Conservation (phyloP, 2,888 invertebrate species). For the Pardosa pseudoannulata region DNA sequence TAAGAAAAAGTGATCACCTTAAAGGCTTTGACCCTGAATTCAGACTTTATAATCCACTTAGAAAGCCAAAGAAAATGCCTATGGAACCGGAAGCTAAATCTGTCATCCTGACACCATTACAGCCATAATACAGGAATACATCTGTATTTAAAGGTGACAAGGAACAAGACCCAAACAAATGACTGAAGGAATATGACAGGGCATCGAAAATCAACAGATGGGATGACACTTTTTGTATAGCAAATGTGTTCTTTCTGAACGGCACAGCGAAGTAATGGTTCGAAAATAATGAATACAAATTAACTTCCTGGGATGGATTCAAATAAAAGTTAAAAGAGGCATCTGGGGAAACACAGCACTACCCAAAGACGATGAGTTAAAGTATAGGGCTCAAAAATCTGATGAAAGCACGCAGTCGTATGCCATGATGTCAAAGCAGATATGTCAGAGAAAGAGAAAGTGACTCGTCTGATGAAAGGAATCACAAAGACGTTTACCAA, state of each 20-base stretch:
- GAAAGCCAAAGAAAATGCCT: no score
- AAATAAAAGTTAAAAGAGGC: neutral
- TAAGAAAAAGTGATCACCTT: no score
- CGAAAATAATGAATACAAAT: neutral
- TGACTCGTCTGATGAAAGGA: neutral
- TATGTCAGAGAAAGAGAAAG: neutral
- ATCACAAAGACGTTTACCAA: neutral
- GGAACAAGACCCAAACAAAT: neutral
- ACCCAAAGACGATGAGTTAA: neutral
- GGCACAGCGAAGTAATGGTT: neutral
- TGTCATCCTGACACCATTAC: no score
- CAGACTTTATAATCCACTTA: no score
- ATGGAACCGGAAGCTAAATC: no score
- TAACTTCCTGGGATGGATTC: neutral
- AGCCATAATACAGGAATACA: neutral
- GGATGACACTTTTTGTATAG: neutral
- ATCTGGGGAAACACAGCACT: neutral
- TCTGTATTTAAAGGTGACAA: neutral
- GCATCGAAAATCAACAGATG: neutral
- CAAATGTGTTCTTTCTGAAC: no score
- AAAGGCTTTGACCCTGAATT: no score
- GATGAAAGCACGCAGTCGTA: neutral
- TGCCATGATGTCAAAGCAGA: neutral
- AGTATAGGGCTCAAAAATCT: neutral
- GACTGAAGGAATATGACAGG: neutral